Conservation (phyloP, 2,113 vertebrate genomes). For the Andinoacara biseriatus region DNA sequence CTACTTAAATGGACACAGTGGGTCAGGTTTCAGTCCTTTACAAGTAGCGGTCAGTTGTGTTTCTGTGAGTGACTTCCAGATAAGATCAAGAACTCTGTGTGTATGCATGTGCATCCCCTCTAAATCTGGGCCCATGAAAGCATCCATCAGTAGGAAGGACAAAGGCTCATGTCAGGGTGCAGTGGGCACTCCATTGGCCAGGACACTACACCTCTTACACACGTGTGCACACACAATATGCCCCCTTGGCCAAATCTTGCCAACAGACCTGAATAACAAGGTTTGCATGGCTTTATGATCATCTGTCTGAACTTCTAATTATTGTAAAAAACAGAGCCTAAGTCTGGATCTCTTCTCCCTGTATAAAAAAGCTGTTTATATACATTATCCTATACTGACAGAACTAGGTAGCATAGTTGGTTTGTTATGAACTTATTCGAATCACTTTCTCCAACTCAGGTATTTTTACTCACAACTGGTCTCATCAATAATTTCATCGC, state of each 20-base stretch:
- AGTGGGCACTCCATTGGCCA: constrained; percentile 77
- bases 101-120: constrained; percentile 57
- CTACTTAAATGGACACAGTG: constrained; percentile 26
- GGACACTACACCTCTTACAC: constrained; percentile 43
- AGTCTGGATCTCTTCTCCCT: neutral
- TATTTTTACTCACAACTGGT: neutral
- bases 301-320: neutral
- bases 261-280: neutral
- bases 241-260: constrained; percentile 15
- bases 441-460: neutral
- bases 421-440: neutral
- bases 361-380: accelerated
- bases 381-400: neutral
- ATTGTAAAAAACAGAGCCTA: neutral
- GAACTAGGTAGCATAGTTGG: neutral
- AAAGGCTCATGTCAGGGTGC: constrained; percentile 84
- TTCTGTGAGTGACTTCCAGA: constrained; percentile 73
- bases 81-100: constrained; percentile 80
- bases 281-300: neutral
- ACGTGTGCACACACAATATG: neutral
- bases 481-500: neutral
- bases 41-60: constrained; percentile 70
- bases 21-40: constrained; percentile 67
- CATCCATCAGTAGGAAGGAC: constrained; percentile 84
- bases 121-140: constrained; percentile 69